Base-by-base conservation (phyloP, 2,888 invertebrate species). In the Ommatoiulus sabulosus region DNA sequence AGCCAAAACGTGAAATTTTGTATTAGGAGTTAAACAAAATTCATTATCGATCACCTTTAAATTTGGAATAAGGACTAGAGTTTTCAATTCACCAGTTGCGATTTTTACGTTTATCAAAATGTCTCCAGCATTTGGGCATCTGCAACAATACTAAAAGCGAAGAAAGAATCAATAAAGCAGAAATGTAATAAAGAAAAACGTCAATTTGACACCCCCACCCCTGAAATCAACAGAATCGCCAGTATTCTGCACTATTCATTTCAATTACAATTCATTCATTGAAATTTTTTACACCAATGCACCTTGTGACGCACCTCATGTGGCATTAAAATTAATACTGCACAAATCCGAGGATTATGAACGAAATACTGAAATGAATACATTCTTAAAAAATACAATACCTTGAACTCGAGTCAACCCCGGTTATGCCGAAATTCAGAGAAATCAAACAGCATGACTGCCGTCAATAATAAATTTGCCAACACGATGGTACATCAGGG, bases 291-390 rank as follows among this genome's bases (percentile, higher is more conserved):
- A 15, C 52, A 52, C 10, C 52, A 12, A 1, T 2, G 35, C n/a
- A n/a, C 57, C 2, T 63, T 46, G 46, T 46, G 5, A 46, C 57
- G 24, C n/a, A n/a, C 20, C 24, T 20, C 20, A 1, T 72, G 20
- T 72, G 72, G 72, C 24, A n/a, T n/a, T n/a, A 20, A 72, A 20
- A n/a, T n/a, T n/a, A 72, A 72, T 72, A 72, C 72, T 72, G 72
- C 72, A 72, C n/a, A 20, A 72, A 20, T 72, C 20, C n/a, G 20
- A 20, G 6, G 3, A 72, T 72, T 5, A 20, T 7, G n/a, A 72
- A 72, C 20, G n/a, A 72, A 72, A 72, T 72, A 72, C 72, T 72
- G 72, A n/a, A 72, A 24, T 24, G 20, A 20, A 72, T 63, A 63
- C 5, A 63, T 5, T 6, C 48, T 48, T 48, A n/a, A 63, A 63